These are phyloP conservation scores for Hippocampus comes DNA, from an alignment of 2,113 vertebrate species.

Conservation along the genomic window DNA sequence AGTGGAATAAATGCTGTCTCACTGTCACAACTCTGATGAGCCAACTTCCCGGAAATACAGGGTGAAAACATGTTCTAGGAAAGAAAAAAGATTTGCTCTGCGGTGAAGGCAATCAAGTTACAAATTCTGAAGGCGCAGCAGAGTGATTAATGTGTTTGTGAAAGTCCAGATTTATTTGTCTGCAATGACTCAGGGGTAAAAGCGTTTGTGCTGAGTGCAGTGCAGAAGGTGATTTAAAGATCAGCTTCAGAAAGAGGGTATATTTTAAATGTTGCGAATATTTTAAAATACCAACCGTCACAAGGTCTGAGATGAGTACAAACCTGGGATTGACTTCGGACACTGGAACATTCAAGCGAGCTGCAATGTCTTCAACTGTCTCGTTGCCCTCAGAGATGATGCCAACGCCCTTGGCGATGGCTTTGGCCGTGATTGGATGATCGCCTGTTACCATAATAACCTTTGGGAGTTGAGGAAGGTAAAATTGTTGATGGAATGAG, in stretches of 20 bases:
- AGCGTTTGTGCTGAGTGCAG: slow-evolving; percentile 26
- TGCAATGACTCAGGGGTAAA: slow-evolving; percentile 28
- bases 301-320: not conserved
- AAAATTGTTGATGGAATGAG: not conserved
- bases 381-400: slow-evolving; percentile 94
- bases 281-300: not conserved
- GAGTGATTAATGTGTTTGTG: not conserved
- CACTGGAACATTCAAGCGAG: slow-evolving; percentile 84
- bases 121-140: not conserved
- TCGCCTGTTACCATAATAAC: slow-evolving; percentile 95
- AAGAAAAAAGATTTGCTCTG: not conserved
- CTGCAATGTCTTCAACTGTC: slow-evolving; percentile 90
- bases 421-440: slow-evolving; percentile 92
- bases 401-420: slow-evolving; percentile 91
- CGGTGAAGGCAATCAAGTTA: not conserved
- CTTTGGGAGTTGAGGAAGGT: slow-evolving; percentile 49
- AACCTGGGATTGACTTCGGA: slow-evolving; percentile 88
- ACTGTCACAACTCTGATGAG: not conserved
- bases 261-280: not conserved
- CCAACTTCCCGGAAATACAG: not conserved
- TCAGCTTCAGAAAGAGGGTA: not conserved
- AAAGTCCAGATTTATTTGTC: slow-evolving; percentile 24
- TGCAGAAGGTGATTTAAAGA: not conserved
- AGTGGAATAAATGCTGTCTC: not conserved
- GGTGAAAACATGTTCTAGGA: not conserved